A percentile compares a stretch with the other conserved stretches of the same genome.
Conservation (phyloP, 2,113 vertebrate species). For the Hypocryptadius cinnamomeus region DNA sequence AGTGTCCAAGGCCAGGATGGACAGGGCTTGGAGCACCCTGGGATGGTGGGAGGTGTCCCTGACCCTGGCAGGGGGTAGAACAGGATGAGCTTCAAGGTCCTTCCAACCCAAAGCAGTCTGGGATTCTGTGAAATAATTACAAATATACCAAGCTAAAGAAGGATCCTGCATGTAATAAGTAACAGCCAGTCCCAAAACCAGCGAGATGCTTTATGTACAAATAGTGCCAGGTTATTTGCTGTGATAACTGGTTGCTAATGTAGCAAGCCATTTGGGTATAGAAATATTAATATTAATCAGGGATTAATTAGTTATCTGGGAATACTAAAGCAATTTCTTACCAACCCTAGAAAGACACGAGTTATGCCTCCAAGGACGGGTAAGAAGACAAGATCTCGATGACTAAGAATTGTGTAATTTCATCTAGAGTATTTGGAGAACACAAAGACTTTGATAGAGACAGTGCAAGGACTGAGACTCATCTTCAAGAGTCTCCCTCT, state of each 20-base stretch:
- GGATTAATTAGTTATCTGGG: slow-evolving; percentile 40
- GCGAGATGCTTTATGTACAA: not conserved
- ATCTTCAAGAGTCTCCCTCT: not conserved
- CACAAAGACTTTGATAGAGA: not conserved
- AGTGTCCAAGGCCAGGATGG: not conserved
- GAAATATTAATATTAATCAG: slow-evolving; percentile 35
- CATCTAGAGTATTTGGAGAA: not conserved
- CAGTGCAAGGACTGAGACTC: not conserved
- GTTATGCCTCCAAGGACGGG: not conserved
- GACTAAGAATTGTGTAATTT: not conserved
- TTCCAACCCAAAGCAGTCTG: not conserved
- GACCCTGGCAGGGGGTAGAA: not conserved
- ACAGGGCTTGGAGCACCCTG: not conserved
- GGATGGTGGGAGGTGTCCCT: not conserved
- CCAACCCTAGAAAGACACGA: not conserved
- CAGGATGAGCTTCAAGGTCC: not conserved
- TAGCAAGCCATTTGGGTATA: slow-evolving; percentile 7
- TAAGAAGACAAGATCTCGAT: not conserved
- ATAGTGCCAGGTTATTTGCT: slow-evolving; percentile 40
- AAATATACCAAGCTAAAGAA: not conserved
- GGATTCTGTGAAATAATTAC: not conserved
- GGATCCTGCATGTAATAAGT: not conserved
- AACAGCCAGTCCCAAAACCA: not conserved
- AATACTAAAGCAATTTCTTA: slow-evolving; percentile 1
- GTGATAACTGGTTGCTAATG: slow-evolving; percentile 4